A percentile compares a stretch with the other conserved stretches of the same genome.
Conservation (phyloP, 2,888 invertebrate species). For the Scrobipalpa atriplicella region DNA sequence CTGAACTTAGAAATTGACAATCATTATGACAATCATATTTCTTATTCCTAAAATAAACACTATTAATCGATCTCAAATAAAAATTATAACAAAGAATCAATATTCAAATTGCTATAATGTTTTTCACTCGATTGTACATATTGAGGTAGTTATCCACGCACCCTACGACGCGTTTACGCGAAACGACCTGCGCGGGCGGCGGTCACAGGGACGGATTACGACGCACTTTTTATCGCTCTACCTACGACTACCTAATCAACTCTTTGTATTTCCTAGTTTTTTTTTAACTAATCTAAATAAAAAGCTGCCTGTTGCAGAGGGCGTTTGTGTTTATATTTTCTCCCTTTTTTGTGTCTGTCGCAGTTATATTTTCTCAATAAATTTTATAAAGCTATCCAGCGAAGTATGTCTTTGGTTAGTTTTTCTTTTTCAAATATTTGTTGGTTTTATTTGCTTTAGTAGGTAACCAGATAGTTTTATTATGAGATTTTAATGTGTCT, state of each 20-base stretch:
- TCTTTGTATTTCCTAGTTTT: slow-evolving; percentile 9
- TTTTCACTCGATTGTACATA: neutral
- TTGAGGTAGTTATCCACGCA: neutral
- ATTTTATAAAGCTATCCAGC: too few relatives aligned
- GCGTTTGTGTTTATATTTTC: neutral
- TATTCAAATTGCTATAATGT: neutral
- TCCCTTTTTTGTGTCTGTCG: neutral
- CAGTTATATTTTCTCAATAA: too few relatives aligned
- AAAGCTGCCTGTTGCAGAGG: neutral
- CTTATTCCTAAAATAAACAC: too few relatives aligned
- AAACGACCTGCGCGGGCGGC: slow-evolving; percentile 6
- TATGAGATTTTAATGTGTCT: neutral
- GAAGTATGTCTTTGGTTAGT: too few relatives aligned
- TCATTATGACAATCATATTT: too few relatives aligned
- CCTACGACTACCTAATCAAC: neutral
- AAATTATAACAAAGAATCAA: neutral
- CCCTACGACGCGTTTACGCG: slow-evolving; percentile 24
- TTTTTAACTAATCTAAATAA: neutral
- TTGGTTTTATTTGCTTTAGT: too few relatives aligned
- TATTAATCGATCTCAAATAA: too few relatives aligned
- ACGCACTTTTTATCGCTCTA: neutral
- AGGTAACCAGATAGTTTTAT: too few relatives aligned
- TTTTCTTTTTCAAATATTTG: too few relatives aligned
- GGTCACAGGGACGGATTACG: slow-evolving; percentile 9
- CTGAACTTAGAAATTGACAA: too few relatives aligned